Evolutionary conservation across 1,140 invertebrate species (phyloP), one percentile per base, ranked within the genome.

Genomic region (Ephestia elutella): DNA sequence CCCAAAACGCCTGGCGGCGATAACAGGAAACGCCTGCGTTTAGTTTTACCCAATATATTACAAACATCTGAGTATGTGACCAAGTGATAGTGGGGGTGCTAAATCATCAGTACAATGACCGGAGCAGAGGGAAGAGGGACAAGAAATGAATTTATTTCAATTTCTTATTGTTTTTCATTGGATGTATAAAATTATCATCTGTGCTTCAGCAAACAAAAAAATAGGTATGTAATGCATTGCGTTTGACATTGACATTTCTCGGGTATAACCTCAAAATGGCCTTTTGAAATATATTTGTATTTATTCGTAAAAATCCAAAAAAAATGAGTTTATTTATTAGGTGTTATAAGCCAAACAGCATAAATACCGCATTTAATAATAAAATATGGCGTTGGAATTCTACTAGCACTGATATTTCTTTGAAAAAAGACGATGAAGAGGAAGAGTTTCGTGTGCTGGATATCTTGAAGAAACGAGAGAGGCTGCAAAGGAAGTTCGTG

Each of bases 361-460:
- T 73, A 17, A 62, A 67, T 9, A 58, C 58, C 0, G 58, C 63
- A 38, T 79, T 76, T 49, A 85, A 80, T 56, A 56, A 58, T 0
- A 78, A 75, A 57, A 62, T 87, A 75, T 86, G 82, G 82, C 79
- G 85, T 48, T 71, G 65, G 2, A 81, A 77, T 49, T 82, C 82
- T 10, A 82, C 80, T 5, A 70, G 71, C 13, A 68, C 73, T 0
- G 81, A 82, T 56, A 70, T 68, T n/a, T 28, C 63, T 4, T 20
- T 60, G 13, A 78, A 72, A 62, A 77, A 82, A 49, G 57, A 58
- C 9, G 77, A 80, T 5, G 79, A 84, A 5, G 38, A 44, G 21
- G 85, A 89, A 57, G 86, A 89, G 49, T 89, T 89, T 66, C 65
- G 88, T 7, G 85, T 89, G 8, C 62, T 89, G 0, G 84, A 88